Evolutionary conservation across 2,113 vertebrate genomes (phyloP), one percentile per base, ranked within the genome.

Genomic region (Notothenia rossii): DNA sequence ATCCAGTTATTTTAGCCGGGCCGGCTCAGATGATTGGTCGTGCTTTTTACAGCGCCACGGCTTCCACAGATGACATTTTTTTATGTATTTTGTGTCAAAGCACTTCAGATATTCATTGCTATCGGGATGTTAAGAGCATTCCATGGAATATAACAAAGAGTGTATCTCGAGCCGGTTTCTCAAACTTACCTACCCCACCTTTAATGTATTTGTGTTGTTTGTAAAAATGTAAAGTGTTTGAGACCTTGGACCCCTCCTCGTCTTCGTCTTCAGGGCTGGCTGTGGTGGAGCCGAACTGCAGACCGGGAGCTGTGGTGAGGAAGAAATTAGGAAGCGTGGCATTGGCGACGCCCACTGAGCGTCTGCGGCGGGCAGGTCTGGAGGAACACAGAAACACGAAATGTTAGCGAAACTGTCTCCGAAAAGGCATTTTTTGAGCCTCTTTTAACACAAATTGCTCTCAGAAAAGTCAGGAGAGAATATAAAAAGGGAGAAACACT

Each of bases 361-460:
- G 95, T 0, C 97, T 96, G 0, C 94, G 97, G 4, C 97, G 95
- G 0, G 95, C 93, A 0, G 96, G 96, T 87, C 98, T 99, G 70
- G 2, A 40, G 48, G 68, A 69, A 53, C 13, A 79, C 14, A 22
- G 29, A 3, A 55, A 58, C 33, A 50, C 45, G 29, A 36, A 22
- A 67, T 55, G 40, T 55, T 3, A 43, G 14, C 10, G 40, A 10
- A 48, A 69, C 72, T 46, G 7, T 13, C 13, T 4, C 15, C 10
- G 10, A 72, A 59, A 60, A 13, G 22, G 18, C 1, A 49, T n/a
- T 33, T 33, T 50, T 10, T 15, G 11, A 49, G 46, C 29, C 25
- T n/a, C 11, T 36, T 40, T 18, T 40, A 2, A 29, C 33, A 63
- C 14, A 4, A 53, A 25, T 13, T 14, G 11, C 58, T 46, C 10